Percentiles rank a stretch among this genome's conserved stretches.
These are phyloP conservation scores for Conistra vaccinii DNA, from an alignment of 2,888 invertebrate species.

Conservation along the genomic window DNA sequence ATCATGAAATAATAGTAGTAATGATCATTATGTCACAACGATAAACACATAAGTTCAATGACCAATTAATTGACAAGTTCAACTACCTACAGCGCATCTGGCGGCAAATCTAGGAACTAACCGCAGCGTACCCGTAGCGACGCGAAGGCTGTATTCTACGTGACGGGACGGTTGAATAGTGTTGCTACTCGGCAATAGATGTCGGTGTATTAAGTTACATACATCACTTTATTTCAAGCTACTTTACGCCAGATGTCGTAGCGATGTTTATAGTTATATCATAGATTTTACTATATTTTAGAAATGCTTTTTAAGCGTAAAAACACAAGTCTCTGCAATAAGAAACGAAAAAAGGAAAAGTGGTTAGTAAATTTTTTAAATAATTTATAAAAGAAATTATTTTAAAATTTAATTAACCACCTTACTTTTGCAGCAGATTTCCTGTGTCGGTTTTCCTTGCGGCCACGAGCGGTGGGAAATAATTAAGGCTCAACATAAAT, in stretches of 20 bases:
- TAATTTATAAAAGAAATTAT: background rate
- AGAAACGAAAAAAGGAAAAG: no score
- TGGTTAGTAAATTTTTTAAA: no score
- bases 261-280: background rate
- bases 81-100: conserved; percentile 24
- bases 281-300: no score
- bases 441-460: background rate
- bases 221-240: background rate
- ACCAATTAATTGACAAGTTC: conserved; percentile 23
- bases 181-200: conserved; percentile 51
- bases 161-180: conserved; percentile 4
- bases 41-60: conserved; percentile 34
- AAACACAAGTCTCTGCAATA: no score
- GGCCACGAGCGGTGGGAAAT: conserved; percentile 7
- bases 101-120: conserved; percentile 46
- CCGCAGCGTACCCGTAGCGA: background rate
- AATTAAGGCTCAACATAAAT: conserved; percentile 11
- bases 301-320: background rate
- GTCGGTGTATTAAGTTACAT: conserved; percentile 21
- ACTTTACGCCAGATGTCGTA: conserved; percentile 24
- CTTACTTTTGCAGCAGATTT: background rate
- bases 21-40: conserved; percentile 10
- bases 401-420: background rate
- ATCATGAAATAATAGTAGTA: background rate
- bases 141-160: conserved; percentile 22